phyloP scores from a whole-genome alignment of 2,113 vertebrate species.

The Chaetorhynchus papuensis region DNA sequence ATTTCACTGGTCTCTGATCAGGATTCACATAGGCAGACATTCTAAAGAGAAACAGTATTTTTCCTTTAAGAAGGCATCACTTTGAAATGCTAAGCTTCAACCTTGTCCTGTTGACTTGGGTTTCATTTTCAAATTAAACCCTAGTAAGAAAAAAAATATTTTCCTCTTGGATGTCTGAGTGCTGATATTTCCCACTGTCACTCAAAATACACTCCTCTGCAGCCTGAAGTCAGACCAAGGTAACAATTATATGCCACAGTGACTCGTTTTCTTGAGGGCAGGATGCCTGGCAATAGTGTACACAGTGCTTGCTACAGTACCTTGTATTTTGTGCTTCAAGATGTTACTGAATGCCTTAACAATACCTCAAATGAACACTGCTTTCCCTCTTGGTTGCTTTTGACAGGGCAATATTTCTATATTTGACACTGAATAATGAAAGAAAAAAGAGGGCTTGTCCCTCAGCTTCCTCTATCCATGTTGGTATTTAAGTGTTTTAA shows the following conservation, averaged over 20 bases:
- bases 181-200: not conserved
- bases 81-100: not conserved
- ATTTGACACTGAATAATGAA: not conserved
- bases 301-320: not conserved
- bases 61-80: not conserved
- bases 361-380: not conserved
- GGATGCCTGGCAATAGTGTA: not conserved
- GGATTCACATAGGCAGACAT: not conserved
- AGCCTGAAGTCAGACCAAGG: not conserved
- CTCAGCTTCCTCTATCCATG: not conserved
- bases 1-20: not conserved
- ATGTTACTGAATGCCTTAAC: not conserved
- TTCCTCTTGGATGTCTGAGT: not conserved
- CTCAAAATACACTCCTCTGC: not conserved
- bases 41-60: not conserved
- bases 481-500: not conserved
- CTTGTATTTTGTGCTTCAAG: not conserved
- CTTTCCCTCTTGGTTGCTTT: not conserved
- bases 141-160: not conserved
- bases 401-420: not conserved
- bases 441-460: not conserved
- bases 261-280: not conserved
- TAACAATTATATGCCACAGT: not conserved
- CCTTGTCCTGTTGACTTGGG: not conserved
- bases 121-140: not conserved